These are phyloP conservation scores for Drosophila albomicans DNA, from an alignment of 1,140 invertebrate genomes.

Conservation along the genomic window DNA sequence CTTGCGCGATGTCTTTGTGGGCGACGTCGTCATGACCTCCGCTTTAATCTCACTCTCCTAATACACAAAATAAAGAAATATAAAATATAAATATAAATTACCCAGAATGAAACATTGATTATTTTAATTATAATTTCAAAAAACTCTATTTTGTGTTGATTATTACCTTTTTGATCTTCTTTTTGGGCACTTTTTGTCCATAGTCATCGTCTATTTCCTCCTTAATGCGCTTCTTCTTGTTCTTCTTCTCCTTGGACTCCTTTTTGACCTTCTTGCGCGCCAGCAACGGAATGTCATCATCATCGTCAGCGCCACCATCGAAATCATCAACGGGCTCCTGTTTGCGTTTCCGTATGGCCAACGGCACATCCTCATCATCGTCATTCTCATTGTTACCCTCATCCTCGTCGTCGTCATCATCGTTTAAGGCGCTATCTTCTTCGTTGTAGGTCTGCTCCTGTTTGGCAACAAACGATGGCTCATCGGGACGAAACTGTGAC, in stretches of 20 bases:
- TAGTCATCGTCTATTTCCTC: conserved; percentile 88
- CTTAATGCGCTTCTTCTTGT: conserved; percentile 87
- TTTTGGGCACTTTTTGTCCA: conserved; percentile 86
- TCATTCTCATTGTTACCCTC: conserved; percentile 85
- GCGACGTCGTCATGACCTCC: conserved; percentile 85
- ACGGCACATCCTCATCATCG: conserved; percentile 91
- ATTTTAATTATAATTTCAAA: background rate
- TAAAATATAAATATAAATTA: background rate
- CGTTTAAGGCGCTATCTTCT: conserved; percentile 67
- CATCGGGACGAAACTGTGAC: conserved; percentile 87
- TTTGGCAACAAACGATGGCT: conserved; percentile 82
- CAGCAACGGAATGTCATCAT: conserved; percentile 89
- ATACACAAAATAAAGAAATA: background rate
- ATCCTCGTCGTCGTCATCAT: conserved; percentile 89
- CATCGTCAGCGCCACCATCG: conserved; percentile 65
- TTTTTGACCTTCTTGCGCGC: conserved; percentile 87
- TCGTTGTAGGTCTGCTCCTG: conserved; percentile 65
- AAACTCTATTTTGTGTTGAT: background rate
- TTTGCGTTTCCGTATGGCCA: conserved; percentile 87
- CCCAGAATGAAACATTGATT: background rate
- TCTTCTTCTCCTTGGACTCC: conserved; percentile 86
- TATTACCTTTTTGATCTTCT: conserved; percentile 84
- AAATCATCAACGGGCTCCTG: conserved; percentile 43
- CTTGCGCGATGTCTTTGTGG: conserved; percentile 88
- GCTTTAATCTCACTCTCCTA: conserved; percentile 64